Conservation (phyloP, 2,113 vertebrate species). For the Setophaga coronata region DNA sequence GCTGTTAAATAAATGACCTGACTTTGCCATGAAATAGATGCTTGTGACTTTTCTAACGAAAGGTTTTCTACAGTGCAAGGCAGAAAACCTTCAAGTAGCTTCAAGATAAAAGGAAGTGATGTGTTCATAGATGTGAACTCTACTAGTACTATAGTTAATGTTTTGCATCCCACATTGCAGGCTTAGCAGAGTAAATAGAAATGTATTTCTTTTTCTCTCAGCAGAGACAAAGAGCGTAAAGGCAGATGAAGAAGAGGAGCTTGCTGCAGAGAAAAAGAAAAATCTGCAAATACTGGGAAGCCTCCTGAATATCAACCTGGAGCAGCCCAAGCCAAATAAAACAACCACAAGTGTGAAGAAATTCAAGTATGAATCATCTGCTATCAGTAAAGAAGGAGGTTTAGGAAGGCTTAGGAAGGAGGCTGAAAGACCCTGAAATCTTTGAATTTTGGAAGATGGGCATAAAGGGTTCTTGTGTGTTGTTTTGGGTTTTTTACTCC, state of each 20-base stretch:
- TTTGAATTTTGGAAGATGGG: not conserved
- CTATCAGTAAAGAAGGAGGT: not conserved
- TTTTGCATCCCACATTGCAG: not conserved
- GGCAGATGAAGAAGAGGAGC: conserved; percentile 66
- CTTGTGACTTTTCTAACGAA: not conserved
- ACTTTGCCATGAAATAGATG: not conserved
- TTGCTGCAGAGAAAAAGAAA: conserved; percentile 87
- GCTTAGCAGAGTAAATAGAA: not conserved
- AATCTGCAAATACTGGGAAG: conserved; percentile 84
- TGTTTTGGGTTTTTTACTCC: not conserved
- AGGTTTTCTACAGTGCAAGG: not conserved
- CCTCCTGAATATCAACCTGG: conserved; percentile 76
- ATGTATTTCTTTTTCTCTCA: not conserved
- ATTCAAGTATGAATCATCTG: conserved; percentile 81
- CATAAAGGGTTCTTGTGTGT: not conserved
- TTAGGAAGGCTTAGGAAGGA: not conserved
- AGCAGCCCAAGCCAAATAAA: conserved; percentile 63
- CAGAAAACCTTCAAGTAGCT: not conserved
- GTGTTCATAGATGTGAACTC: not conserved
- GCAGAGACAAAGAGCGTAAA: conserved; percentile 31
- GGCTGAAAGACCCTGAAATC: not conserved
- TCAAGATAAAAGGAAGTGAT: not conserved
- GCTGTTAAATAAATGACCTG: not conserved
- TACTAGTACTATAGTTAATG: not conserved
- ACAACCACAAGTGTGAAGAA: conserved; percentile 71